Conservation (phyloP, 2,888 invertebrate genomes). For the Rhorus exstirpatorius region DNA sequence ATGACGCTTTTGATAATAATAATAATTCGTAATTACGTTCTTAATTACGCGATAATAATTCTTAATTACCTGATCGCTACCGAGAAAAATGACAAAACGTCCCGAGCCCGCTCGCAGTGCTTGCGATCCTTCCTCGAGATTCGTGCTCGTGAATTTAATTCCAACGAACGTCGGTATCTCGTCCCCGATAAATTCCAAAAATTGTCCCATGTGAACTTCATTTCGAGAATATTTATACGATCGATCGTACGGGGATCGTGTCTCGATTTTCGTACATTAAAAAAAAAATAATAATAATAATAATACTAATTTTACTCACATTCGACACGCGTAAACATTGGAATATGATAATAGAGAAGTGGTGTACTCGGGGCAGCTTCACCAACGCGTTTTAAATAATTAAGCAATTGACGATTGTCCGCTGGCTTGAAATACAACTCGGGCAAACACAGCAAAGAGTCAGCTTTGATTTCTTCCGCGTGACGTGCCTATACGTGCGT, state of each 20-base stretch:
- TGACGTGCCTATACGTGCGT: slow-evolving; percentile 88
- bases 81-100: slow-evolving; percentile 89
- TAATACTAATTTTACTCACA: slow-evolving; percentile 87
- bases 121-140: slow-evolving; percentile 90
- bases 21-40: no score
- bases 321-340: slow-evolving; percentile 90
- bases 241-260: no score
- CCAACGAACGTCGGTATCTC: slow-evolving; percentile 92
- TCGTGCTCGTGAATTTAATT: slow-evolving; percentile 93
- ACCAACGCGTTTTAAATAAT: slow-evolving; percentile 90
- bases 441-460: slow-evolving; percentile 91
- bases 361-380: slow-evolving; percentile 92
- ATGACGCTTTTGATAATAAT: no score
- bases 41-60: no score
- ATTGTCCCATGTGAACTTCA: slow-evolving; percentile 91
- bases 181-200: slow-evolving; percentile 88
- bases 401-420: slow-evolving; percentile 88
- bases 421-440: slow-evolving; percentile 92
- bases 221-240: slow-evolving; percentile 10
- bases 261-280: no score
- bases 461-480: slow-evolving; percentile 89
- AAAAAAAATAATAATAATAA: background rate
- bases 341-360: slow-evolving; percentile 94
- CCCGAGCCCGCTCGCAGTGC: slow-evolving; percentile 87
- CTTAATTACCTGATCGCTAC: slow-evolving; percentile 89